Evolutionary conservation across 2,113 vertebrate genomes (phyloP).

Genomic region (Ariopsis seemanni): DNA sequence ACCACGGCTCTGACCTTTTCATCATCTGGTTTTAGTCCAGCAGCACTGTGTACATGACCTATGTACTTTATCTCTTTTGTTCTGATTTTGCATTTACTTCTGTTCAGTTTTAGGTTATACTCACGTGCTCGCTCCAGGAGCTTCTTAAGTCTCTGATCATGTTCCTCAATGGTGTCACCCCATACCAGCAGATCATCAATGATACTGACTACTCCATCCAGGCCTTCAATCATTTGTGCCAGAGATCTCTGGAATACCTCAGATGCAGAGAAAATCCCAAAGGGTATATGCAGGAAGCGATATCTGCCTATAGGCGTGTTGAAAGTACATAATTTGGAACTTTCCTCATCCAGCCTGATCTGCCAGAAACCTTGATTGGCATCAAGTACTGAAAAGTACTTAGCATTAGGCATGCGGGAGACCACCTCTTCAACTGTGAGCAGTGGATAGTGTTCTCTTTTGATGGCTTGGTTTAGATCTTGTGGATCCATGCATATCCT

Average conservation of each 20-base stretch:
- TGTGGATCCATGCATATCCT: no score
- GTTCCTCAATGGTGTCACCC: background rate
- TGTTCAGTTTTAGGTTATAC: background rate
- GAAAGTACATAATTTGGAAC: background rate
- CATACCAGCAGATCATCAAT: background rate
- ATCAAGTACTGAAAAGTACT: no score
- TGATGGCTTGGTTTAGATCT: no score
- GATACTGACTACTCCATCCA: background rate
- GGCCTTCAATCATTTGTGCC: background rate
- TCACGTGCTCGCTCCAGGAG: background rate
- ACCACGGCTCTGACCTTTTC: background rate
- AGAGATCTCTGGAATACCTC: background rate
- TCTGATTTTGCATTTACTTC: background rate
- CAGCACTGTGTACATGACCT: background rate
- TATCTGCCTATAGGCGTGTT: background rate
- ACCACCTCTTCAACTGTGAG: no score
- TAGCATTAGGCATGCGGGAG: no score
- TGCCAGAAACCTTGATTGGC: no score
- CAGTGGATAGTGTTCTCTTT: no score
- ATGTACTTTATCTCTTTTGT: background rate
- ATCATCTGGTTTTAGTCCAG: background rate
- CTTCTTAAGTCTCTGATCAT: background rate
- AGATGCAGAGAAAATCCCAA: background rate
- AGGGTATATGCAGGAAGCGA: background rate
- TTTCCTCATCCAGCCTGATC: background rate